phyloP scores from a whole-genome alignment of 2,888 invertebrate genomes.

The Dynastes grantii region DNA sequence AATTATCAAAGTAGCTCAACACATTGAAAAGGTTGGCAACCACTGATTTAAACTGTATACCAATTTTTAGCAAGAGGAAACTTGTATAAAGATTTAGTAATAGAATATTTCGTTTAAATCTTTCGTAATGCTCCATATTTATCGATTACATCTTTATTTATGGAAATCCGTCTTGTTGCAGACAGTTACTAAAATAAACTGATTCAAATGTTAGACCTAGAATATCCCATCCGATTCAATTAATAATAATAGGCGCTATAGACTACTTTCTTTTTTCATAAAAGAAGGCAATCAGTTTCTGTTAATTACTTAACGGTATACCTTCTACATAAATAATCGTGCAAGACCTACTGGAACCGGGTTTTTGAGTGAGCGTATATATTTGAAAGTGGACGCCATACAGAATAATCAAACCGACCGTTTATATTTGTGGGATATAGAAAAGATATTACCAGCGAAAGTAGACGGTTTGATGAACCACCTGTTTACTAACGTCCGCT shows the following conservation, averaged over 20 bases:
- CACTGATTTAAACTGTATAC: no score
- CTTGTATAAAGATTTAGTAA: no score
- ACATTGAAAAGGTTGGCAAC: no score
- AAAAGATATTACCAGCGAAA: constrained; percentile 12
- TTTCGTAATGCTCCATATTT: no score
- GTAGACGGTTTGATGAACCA: neutral
- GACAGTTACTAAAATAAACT: neutral
- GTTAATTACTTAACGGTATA: constrained; percentile 30
- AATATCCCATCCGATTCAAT: neutral
- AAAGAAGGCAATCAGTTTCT: constrained; percentile 8
- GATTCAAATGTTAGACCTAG: neutral
- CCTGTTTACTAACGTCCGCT: neutral
- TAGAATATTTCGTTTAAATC: no score
- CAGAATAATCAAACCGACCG: neutral
- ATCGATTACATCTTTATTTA: neutral
- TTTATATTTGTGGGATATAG: constrained; percentile 1
- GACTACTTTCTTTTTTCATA: neutral
- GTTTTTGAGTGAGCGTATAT: constrained; percentile 32
- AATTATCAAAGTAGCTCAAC: no score
- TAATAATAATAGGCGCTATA: neutral
- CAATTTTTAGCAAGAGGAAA: no score
- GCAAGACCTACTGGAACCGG: neutral
- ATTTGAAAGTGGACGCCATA: constrained; percentile 37
- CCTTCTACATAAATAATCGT: constrained; percentile 3
- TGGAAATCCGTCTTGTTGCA: neutral